Conservation (phyloP, 2,888 invertebrate genomes). For the Caenorhabditis japonica region DNA sequence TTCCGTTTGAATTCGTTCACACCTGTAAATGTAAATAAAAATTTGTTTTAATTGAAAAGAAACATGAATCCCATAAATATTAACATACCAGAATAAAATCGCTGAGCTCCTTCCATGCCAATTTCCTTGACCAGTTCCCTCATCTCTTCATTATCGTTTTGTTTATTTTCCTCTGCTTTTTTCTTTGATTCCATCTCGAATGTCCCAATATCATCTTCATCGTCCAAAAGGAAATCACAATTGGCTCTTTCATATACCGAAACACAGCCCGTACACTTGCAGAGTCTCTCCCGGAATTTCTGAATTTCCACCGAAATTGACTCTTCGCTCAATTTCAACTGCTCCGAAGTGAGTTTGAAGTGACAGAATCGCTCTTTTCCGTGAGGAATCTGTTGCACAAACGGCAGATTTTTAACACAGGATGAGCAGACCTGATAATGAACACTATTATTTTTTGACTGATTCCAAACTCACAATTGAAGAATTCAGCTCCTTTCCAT, state of each 20-base stretch:
- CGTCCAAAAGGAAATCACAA: slow-evolving; percentile 63
- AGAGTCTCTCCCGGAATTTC: slow-evolving; percentile 35
- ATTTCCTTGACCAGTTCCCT: slow-evolving; percentile 32
- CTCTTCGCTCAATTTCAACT: neutral
- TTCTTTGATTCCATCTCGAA: slow-evolving; percentile 52
- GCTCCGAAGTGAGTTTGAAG: slow-evolving; percentile 9
- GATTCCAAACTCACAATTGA: neutral
- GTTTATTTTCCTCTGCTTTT: slow-evolving; percentile 17
- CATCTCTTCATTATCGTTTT: slow-evolving; percentile 29
- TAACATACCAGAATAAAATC: slow-evolving; percentile 34
- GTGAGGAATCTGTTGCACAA: slow-evolving; percentile 7
- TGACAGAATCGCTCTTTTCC: slow-evolving; percentile 26
- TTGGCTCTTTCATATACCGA: slow-evolving; percentile 48
- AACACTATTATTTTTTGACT: neutral
- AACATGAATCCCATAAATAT: no score
- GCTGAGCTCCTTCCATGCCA: slow-evolving; percentile 56
- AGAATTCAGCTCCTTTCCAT: neutral
- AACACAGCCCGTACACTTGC: slow-evolving; percentile 56
- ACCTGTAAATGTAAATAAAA: slow-evolving; percentile 34
- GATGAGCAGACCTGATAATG: slow-evolving; percentile 20
- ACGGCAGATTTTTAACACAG: slow-evolving; percentile 28
- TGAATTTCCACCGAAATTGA: neutral
- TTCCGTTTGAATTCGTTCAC: slow-evolving; percentile 58
- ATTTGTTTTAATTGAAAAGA: neutral
- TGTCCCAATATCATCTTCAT: slow-evolving; percentile 57